Evolutionary conservation across 2,797 vertebrate species (phyloP).

Genomic region (Champsocephalus gunnari): DNA sequence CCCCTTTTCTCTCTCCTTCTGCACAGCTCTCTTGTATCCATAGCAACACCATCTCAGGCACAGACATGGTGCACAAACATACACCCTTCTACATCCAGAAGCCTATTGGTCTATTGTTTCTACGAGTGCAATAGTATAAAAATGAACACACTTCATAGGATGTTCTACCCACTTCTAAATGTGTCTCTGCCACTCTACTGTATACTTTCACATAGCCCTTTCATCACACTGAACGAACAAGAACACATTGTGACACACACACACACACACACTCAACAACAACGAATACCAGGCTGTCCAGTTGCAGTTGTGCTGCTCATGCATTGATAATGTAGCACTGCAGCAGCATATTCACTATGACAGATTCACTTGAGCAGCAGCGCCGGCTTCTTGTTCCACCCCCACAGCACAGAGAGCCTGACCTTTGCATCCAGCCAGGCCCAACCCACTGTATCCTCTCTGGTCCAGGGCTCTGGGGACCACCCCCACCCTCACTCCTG

Average conservation of each 20-base stretch:
- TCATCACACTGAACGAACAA: constrained; percentile 10
- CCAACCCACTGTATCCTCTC: constrained; percentile 55
- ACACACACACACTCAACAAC: constrained; percentile 4
- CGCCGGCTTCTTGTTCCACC: constrained; percentile 43
- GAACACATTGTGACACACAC: constrained; percentile 9
- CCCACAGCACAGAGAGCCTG: constrained; percentile 58
- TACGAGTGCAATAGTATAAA: constrained; percentile 18
- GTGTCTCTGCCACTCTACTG: not conserved
- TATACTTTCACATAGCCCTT: constrained; percentile 4
- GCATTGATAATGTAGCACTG: constrained; percentile 65
- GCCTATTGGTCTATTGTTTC: constrained; percentile 33
- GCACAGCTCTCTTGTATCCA: constrained; percentile 69
- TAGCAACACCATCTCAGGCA: constrained; percentile 72
- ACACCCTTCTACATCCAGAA: constrained; percentile 15
- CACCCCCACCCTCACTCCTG: constrained; percentile 29
- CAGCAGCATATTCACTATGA: constrained; percentile 66
- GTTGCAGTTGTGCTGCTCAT: constrained; percentile 49
- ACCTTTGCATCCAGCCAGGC: constrained; percentile 70
- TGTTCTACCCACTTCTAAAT: constrained; percentile 2
- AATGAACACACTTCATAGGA: not conserved
- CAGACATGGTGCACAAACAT: constrained; percentile 50
- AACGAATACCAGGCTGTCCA: constrained; percentile 18
- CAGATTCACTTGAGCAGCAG: constrained; percentile 56
- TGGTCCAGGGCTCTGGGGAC: constrained; percentile 46
- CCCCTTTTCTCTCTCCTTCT: constrained; percentile 56